Conservation (phyloP, 2,888 invertebrate species). For the Nomada fabriciana region DNA sequence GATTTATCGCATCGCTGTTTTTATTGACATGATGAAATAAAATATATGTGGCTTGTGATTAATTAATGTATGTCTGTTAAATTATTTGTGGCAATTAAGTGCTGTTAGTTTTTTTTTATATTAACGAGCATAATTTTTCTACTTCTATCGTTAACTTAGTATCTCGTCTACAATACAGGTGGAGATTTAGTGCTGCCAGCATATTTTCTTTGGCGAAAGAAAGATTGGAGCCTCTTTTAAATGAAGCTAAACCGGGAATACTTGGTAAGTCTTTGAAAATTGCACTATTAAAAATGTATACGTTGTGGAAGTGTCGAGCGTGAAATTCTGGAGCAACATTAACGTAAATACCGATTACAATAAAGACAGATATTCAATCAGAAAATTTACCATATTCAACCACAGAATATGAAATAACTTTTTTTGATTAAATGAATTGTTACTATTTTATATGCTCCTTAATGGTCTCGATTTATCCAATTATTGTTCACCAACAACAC, state of each 20-base stretch:
- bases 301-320: no score
- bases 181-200: conserved; percentile 83
- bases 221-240: conserved; percentile 85
- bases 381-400: no score
- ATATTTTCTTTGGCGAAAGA: conserved; percentile 85
- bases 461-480: background rate
- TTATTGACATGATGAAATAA: background rate
- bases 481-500: background rate
- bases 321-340: no score
- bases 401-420: no score
- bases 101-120: background rate
- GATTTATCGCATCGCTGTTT: background rate
- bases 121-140: background rate
- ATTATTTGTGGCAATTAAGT: background rate
- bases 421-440: no score
- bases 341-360: no score
- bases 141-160: background rate
- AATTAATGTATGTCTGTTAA: background rate
- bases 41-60: background rate
- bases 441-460: background rate
- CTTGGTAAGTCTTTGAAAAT: conserved; percentile 81
- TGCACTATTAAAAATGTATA: background rate
- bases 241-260: conserved; percentile 85
- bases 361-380: no score
- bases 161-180: conserved; percentile 77